Base-by-base conservation (phyloP, 2,113 vertebrate genomes). In the Patagioenas fasciata region DNA sequence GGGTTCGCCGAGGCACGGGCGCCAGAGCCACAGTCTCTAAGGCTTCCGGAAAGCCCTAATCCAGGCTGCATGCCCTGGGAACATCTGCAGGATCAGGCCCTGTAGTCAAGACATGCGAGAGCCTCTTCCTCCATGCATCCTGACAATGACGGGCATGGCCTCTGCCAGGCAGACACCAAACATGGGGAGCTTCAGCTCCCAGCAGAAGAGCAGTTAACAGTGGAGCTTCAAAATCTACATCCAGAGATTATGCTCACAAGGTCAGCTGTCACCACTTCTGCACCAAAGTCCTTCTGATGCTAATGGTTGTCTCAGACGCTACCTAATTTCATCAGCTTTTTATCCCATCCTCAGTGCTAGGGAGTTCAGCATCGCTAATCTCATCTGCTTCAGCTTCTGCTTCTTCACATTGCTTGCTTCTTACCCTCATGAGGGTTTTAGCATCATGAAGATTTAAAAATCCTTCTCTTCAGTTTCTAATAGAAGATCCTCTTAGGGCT, bases 381-480 rank as follows among this genome's bases (percentile, higher is more conserved):
- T 86, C 78, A 71, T 56, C 77, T 62, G 32, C 65, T 86, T 80
- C 77, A 62, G 54, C 24, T 50, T 80, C 80, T 56, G 20, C 47
- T 67, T 56, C 74, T 78, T 69, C 54, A 42, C 13, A 19, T n/a
- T 23, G 26, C 61, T 57, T 60, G 25, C 56, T 62, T 92, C 90
- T 80, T 67, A 72, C n/a, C 28, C 66, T 88, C 89, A 56, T 28
- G 18, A 82, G 51, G 65, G 62, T 57, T 40, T 80, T 61, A 88
- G 40, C 38, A 31, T 85, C 80, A 19, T 24, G 40, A 77, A 82
- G 75, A 72, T 85, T 88, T 90, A 77, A 96, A 95, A 86, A 93
- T 53, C 25, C 56, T 82, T 57, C 67, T 89, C 66, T 80, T 72
- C 75, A 42, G 9, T 80, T 94, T 77, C 58, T 80, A 82, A 64